Base-by-base conservation (phyloP, 2,888 invertebrate genomes). In the Oscheius sp. region DNA sequence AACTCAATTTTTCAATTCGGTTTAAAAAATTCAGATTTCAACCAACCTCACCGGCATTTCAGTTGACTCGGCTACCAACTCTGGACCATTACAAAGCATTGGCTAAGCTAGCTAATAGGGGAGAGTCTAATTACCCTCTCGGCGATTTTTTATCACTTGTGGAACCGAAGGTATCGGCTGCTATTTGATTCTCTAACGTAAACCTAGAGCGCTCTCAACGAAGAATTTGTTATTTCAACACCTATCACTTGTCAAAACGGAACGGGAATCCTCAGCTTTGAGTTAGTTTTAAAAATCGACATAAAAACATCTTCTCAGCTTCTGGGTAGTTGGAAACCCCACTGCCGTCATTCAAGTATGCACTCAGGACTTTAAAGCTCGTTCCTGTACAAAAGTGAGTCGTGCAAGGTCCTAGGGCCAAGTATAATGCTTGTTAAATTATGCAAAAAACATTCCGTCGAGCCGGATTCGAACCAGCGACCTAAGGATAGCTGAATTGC, bases 191-290 rank as follows among this genome's bases (percentile, higher is more conserved):
- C 14, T 57, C 9, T 33, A 9, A 32, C 28, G 2, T 8, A 1
- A 38, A 32, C 22, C 17, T 24, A 59, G 59, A 44, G 59, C 12
- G 44, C 56, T 36, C 56, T 73, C 14, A 72, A 76, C 9, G 77
- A 74, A 50, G 75, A 79, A 44, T 77, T 76, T 51, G 73, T 78
- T 8, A 62, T 82, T 26, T 76, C 76, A 2, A 79, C 78, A 4
- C 74, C 81, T 3, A 74, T 82, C 33, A 69, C 67, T 12, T 82
- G 82, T 61, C 82, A 82, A 51, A 73, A 73, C 59, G 82, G 81
- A 12, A 77, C 82, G 57, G 82, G 80, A 47, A 68, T 71, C 8
- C 68, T 82, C 26, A 78, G 69, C 28, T 77, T 82, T 69, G 73
- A 77, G 76, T 77, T 36, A 62, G 70, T 44, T 59, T 59, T 24